Conservation (phyloP, 2,797 vertebrate genomes). For the Cetoscarus ocellatus region DNA sequence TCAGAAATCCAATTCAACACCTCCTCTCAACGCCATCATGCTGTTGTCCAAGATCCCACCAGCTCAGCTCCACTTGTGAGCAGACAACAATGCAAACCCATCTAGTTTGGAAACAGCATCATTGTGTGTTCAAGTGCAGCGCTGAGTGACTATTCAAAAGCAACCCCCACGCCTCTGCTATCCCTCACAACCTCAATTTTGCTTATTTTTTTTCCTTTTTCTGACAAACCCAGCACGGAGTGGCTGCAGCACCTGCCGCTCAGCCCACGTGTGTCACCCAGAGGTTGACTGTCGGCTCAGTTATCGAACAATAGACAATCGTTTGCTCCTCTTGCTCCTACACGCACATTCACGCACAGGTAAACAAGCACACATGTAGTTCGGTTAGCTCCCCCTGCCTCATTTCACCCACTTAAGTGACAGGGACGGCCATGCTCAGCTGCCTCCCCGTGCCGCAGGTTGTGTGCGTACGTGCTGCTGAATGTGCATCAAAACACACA, state of each 20-base stretch:
- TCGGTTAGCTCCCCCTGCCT: conserved; percentile 4
- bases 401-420: conserved; percentile 49
- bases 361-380: background rate
- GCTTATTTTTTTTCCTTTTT: conserved; percentile 64
- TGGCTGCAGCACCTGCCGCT: conserved; percentile 70
- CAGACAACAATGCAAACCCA: conserved; percentile 34
- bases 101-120: conserved; percentile 44
- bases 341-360: conserved; percentile 2
- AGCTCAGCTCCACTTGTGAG: conserved; percentile 39
- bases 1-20: conserved; percentile 34
- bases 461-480: conserved; percentile 7
- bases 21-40: conserved; percentile 37
- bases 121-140: conserved; percentile 51
- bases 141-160: conserved; percentile 56
- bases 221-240: conserved; percentile 50
- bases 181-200: conserved; percentile 47
- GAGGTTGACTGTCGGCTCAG: conserved; percentile 67
- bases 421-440: conserved; percentile 38
- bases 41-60: conserved; percentile 37
- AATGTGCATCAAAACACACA: conserved; percentile 49
- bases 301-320: conserved; percentile 70
- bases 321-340: conserved; percentile 45
- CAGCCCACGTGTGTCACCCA: conserved; percentile 66
- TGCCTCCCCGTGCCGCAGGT: background rate
- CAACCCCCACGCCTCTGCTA: conserved; percentile 31